Evolutionary conservation across 2,888 invertebrate genomes (phyloP).

Genomic region (Tipula confusa): DNA sequence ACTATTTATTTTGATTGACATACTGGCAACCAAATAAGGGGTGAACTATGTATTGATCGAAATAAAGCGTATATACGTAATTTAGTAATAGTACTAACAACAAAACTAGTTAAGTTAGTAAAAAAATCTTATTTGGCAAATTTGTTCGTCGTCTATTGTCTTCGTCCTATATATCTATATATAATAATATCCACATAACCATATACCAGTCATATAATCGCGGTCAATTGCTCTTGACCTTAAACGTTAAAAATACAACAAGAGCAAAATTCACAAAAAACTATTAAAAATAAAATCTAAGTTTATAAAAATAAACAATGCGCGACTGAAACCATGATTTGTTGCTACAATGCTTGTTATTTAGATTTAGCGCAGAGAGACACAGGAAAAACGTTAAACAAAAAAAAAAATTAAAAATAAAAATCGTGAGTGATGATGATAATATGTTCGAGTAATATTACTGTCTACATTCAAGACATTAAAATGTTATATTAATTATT

Average conservation of each 20-base stretch:
- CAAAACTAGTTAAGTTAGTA: no score
- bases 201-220: not conserved
- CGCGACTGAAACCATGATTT: not conserved
- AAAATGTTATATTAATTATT: not conserved
- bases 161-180: no score
- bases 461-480: not conserved
- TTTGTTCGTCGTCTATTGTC: not conserved
- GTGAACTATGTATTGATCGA: no score
- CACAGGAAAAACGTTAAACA: not conserved
- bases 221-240: constrained; percentile 20
- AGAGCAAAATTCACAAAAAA: not conserved
- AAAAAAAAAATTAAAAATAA: not conserved
- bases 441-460: not conserved
- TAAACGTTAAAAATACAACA: not conserved
- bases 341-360: not conserved
- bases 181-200: no score
- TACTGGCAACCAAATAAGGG: no score
- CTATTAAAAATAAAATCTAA: not conserved
- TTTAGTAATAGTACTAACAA: no score
- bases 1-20: no score
- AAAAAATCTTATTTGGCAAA: not conserved
- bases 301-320: not conserved
- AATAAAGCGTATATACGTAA: no score
- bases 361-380: not conserved
- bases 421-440: not conserved